Evolutionary conservation across 2,797 vertebrate species (phyloP).

Genomic region (Chaenodraco wilsoni): DNA sequence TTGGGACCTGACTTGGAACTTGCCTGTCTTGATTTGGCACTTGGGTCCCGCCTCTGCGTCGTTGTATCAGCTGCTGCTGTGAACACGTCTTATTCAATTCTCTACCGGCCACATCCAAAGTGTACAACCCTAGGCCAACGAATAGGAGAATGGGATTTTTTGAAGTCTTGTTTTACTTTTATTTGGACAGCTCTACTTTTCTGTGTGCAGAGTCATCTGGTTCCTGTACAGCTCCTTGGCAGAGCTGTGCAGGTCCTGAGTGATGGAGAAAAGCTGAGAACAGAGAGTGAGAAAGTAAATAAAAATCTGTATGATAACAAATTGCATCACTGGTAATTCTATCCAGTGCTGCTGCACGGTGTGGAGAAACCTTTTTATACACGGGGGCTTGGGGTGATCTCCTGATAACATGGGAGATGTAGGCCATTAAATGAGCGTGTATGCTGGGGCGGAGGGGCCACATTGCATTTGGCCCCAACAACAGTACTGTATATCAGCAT

Average conservation of each 20-base stretch:
- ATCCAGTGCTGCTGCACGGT: constrained; percentile 53
- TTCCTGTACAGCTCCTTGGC: constrained; percentile 63
- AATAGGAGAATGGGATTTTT: constrained; percentile 10
- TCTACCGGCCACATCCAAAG: constrained; percentile 10
- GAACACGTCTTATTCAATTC: constrained; percentile 30
- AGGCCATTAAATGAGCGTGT: constrained; percentile 68
- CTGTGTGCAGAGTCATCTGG: constrained; percentile 66
- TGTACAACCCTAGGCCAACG: constrained; percentile 6
- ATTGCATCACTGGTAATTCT: constrained; percentile 76
- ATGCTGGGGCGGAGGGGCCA: constrained; percentile 40
- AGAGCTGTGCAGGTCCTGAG: constrained; percentile 52
- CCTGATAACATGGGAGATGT: constrained; percentile 79
- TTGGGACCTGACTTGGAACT: no score
- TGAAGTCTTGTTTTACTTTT: constrained; percentile 36
- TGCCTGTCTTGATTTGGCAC: no score
- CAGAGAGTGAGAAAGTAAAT: constrained; percentile 73
- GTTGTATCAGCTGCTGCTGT: constrained; percentile 36
- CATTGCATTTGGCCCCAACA: constrained; percentile 64
- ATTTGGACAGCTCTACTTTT: constrained; percentile 39
- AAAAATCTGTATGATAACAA: constrained; percentile 75
- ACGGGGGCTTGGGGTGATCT: constrained; percentile 49
- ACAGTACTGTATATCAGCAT: constrained; percentile 75
- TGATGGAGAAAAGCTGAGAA: constrained; percentile 72
- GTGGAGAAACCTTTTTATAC: constrained; percentile 39
- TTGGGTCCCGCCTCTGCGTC: not conserved